Evolutionary conservation across 2,113 vertebrate genomes (phyloP), one percentile per base, ranked within the genome.

Genomic region (Scalopus aquaticus): DNA sequence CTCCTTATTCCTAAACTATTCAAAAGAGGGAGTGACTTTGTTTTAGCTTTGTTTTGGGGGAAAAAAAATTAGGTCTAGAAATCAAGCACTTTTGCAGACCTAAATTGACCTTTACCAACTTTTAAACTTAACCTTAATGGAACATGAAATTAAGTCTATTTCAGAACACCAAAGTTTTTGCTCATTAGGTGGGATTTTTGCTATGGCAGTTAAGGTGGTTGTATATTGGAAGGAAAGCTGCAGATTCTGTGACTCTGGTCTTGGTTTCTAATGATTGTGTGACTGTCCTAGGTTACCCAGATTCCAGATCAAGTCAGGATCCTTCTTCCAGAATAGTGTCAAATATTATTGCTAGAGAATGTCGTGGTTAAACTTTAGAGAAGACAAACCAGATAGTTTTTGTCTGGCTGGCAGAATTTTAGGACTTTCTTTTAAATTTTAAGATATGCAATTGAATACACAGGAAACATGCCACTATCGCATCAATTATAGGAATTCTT

Each of bases 261-360:
- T 92, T 77, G 93, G 72, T 88, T 95, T 78, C 88, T 96, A 62
- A 96, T 93, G 56, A 6, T 49, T 94, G 89, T 49, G 84, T 20
- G 77, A 89, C 85, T 91, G 77, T 94, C 81, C 79, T 96, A 86
- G 42, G 35, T 69, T 89, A 78, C 0, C 35, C 24, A 95, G 72
- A 95, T 92, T 96, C 54, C 96, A 93, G 93, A 44, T 94, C 82
- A 94, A 93, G 62, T 92, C 46, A 74, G n/a, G 54, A 6, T 92
- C 24, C 72, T 85, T 79, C 78, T 82, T 93, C 81, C 51, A 42
- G 77, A 95, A 79, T 4, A 89, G 46, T 49, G 78, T 92, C 91
- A 90, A 74, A 92, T 44, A 58, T 82, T 73, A 91, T 37, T 91
- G 87, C 46, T 49, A 35, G 60, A 91, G 16, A 90, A 54, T 85